Conservation (phyloP, 2,113 vertebrate genomes). For the Tragelaphus scriptus region DNA sequence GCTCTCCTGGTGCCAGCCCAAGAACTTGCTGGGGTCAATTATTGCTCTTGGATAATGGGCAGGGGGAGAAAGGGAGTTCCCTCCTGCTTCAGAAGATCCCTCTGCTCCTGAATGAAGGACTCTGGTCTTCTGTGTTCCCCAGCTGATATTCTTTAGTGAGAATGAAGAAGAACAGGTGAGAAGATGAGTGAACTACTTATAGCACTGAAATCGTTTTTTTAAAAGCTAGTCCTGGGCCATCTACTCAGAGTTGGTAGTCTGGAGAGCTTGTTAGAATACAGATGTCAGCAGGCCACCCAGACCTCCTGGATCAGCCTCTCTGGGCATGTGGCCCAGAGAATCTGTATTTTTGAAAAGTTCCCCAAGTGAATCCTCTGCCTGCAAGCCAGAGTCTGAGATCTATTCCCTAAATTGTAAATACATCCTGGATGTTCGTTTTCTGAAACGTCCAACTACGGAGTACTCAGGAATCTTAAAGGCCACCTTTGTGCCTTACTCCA, state of each 20-base stretch:
- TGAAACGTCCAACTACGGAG: slow-evolving; percentile 39
- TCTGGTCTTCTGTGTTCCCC: neutral
- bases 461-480: neutral
- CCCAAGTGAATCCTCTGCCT: neutral
- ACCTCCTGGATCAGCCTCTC: neutral
- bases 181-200: neutral
- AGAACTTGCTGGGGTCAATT: neutral
- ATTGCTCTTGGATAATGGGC: neutral
- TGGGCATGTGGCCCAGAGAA: neutral
- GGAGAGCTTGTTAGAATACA: neutral
- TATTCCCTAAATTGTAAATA: neutral
- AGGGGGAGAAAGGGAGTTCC: neutral
- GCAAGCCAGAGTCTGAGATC: neutral
- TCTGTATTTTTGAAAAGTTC: neutral
- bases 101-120: neutral
- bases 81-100: neutral
- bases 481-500: slow-evolving; percentile 30
- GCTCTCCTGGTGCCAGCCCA: neutral
- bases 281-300: neutral
- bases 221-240: neutral
- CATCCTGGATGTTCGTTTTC: slow-evolving; percentile 49
- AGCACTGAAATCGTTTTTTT: neutral
- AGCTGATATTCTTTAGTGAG: neutral
- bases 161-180: neutral
- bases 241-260: neutral